Evolutionary conservation across 2,113 vertebrate species (phyloP), one percentile per base, ranked within the genome.

Genomic region (Grus americana): DNA sequence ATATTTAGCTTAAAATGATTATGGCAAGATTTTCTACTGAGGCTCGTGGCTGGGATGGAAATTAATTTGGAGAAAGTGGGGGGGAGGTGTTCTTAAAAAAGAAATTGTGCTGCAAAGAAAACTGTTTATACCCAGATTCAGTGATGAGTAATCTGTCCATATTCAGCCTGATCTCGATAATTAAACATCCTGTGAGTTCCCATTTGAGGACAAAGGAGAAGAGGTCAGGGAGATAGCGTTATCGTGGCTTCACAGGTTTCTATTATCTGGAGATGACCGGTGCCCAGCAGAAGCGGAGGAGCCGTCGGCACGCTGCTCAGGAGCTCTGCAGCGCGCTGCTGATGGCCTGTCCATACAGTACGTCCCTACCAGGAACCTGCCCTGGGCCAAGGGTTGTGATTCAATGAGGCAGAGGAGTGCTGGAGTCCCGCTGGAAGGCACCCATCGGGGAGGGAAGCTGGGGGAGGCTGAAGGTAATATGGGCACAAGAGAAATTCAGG

Each of bases 1-100:
- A 95, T 97, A 93, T 93, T 93, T 89, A 90, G 34, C 79, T 95
- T 70, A 40, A 88, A 94, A 91, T 96, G 21, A 88, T 95, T 86
- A 76, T 14, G 87, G 71, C 54, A 82, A 72, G 80, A 75, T 81
- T 96, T 96, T 96, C 92, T 82, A 52, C 83, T 55, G 83, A 83
- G 80, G 40, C 74, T 79, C 10, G 1, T 82, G 66, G 59, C 71
- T 65, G n/a, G 58, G 82, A 86, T 86, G 50, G 50, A 93, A 84
- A 88, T 89, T 88, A 96, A 95, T 76, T 76, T 73, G 42, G 38
- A 86, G 86, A 58, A 76, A 36, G 38, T 38, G 54, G 24, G 40
- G 34, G 23, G 54, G 76, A 42, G 27, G 27, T 54, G 34, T 62
- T 79, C 46, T 67, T 66, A 34, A 78, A 92, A 89, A 92, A 91